Percentiles rank a stretch among this genome's conserved stretches.
Conservation (phyloP, 2,113 vertebrate species). For the Potamarius usumacintae region DNA sequence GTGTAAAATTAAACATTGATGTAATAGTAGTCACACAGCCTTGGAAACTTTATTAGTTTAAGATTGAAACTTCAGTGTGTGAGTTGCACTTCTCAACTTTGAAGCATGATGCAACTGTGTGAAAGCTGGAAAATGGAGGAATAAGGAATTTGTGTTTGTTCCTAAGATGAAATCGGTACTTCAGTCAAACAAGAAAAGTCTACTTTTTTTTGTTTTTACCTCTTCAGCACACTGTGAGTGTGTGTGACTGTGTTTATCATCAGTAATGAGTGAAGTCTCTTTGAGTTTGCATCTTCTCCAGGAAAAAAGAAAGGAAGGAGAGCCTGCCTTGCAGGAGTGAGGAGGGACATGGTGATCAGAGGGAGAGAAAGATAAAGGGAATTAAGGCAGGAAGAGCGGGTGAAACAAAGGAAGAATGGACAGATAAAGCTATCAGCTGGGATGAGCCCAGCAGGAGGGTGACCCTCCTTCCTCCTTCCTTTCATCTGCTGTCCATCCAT, state of each 20-base stretch:
- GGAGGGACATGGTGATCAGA: slow-evolving; percentile 40
- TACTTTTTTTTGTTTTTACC: neutral
- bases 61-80: slow-evolving; percentile 10
- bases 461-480: slow-evolving; percentile 46
- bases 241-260: slow-evolving; percentile 31
- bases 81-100: slow-evolving; percentile 21
- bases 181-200: slow-evolving; percentile 26
- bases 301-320: slow-evolving; percentile 32
- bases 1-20: neutral
- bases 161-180: slow-evolving; percentile 32
- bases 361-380: slow-evolving; percentile 49
- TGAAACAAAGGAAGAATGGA: slow-evolving; percentile 57
- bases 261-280: slow-evolving; percentile 32
- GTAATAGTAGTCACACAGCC: neutral
- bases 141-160: slow-evolving; percentile 33
- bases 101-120: slow-evolving; percentile 53
- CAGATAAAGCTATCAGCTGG: slow-evolving; percentile 55
- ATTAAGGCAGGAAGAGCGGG: slow-evolving; percentile 55
- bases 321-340: slow-evolving; percentile 19
- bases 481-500: slow-evolving; percentile 50
- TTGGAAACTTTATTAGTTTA: slow-evolving; percentile 17
- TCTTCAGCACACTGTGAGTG: neutral
- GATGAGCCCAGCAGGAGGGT: slow-evolving; percentile 46
- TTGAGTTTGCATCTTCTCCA: slow-evolving; percentile 33
- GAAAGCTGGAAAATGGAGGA: slow-evolving; percentile 44